Evolutionary conservation across 2,888 invertebrate genomes (phyloP), one percentile per base, ranked within the genome.

Genomic region (Drosophila prolongata): DNA sequence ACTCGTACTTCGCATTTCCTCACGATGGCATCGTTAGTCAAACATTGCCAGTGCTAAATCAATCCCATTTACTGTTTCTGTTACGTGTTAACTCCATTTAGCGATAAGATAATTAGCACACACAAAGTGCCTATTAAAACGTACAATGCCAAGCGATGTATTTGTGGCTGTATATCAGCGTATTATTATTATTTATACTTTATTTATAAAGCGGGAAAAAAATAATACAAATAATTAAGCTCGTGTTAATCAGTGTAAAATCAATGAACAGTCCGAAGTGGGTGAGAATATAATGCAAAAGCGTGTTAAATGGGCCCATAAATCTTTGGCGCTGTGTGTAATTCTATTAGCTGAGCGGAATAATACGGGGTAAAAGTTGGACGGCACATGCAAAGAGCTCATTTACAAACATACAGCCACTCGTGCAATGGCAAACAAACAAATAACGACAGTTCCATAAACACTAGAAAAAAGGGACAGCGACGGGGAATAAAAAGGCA

Each of bases 41-140:
- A 59, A 34, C 59, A 49, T 42, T 34, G 38, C 13, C 19, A 46
- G 62, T 47, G 44, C 47, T 52, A 52, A 61, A 54, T 54, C 54
- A 61, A 69, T 61, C 46, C 68, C 68, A 55, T 61, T 53, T 71
- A 57, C 53, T 56, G 56, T 47, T 42, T 38, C 43, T 54, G 68
- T 68, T 81, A 74, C 67, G 66, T 79, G 73, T 49, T 76, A 75
- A 66, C 75, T 77, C 67, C 65, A 83, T 86, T 71, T 80, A 83
- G 77, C 80, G 83, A 79, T 83, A 83, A 83, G 80, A 81, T 87
- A 83, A 87, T 83, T 84, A 87, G 78, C 81, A 78, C 80, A 80
- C 77, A 83, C 64, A 71, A 83, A 81, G 76, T 79, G 78, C 71
- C 71, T 79, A 84, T 87, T 79, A 79, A 87, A 79, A 79, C 67